Evolutionary conservation across 2,888 invertebrate genomes (phyloP), one percentile per base, ranked within the genome.

Genomic region (Willowsia nigromaculata): DNA sequence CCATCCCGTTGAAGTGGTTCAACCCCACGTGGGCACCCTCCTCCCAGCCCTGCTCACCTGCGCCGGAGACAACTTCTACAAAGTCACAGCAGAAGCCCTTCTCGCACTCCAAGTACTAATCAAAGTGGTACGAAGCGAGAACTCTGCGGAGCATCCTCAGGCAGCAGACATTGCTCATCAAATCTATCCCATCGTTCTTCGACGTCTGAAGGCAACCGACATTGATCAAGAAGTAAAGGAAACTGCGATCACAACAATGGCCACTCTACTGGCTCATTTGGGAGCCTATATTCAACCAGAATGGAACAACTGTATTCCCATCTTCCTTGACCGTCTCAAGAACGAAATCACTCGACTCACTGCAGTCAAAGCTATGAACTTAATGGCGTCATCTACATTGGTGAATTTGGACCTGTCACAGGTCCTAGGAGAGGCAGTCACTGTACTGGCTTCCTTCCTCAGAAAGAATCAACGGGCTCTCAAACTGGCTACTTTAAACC

Each of bases 211-310:
- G 93, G 98, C 99, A 43, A 97, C 99, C 0, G 99, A 99, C 94
- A 98, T 99, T 93, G 99, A 99, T 94, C 99, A 99, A 94, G 99
- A 99, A 94, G 99, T 99, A 0, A 99, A 99, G 94, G 99, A 99
- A 94, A 96, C 98, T 30, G 99, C 99, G 11, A 99, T 99, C 91
- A 97, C 98, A 0, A 98, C 99, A 93, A 98, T 98, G 96, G 98
- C 99, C 15, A 98, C 99, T 94, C 96, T 99, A 78, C 96, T 99
- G 76, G 97, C 97, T 90, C 97, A 98, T 94, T 96, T 99, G 92
- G 99, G 98, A 0, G 85, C 59, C 15, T 92, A 92, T 37, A 91
- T 93, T 59, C 91, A 95, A 94, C 94, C 94, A 81, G 98, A 99
- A 94, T 95, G 99, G 85, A 95, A 95, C 0, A 95, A 96, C 5